Base-by-base conservation (phyloP, 2,888 invertebrate genomes). In the Mesoligia furuncula region DNA sequence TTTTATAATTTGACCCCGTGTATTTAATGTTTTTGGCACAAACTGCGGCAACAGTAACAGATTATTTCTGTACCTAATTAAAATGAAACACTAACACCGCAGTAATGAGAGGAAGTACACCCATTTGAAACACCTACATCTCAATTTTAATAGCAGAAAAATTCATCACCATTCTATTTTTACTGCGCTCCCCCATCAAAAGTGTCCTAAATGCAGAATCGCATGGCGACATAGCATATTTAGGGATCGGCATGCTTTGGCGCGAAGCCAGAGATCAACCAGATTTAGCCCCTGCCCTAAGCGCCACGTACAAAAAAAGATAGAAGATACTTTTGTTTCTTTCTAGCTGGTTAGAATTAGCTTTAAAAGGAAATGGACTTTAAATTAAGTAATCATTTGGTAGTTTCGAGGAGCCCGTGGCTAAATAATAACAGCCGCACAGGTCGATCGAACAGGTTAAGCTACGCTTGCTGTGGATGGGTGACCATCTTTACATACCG, bases 151-250 rank as follows among this genome's bases (percentile, higher is more conserved):
- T 75, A 77, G 77, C 69, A 61, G 81, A 87, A 85, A 83, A 77
- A 87, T 75, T 73, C 69, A 87, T 86, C 83, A 87, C 67, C 54
- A 62, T 6, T 87, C 90, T 93, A 93, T 92, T 91, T 90, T 86
- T 90, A 89, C 77, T 42, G 73, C n/a, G 77, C 88, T 93, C 93
- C 95, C 95, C 95, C 93, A 92, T 93, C 92, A 93, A 94, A 95
- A 92, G 90, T 92, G 95, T 94, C 94, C 95, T 94, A 93, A 93
- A 95, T 95, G 92, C 94, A 93, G 94, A 94, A 95, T 93, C 93
- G 95, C 95, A 95, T 92, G 90, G 93, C 90, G 95, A 95, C 95
- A 95, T 88, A 86, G 90, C 83, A 93, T 95, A 95, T 95, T 94
- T 95, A 93, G 91, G 90, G 93, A 94, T 93, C 93, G 92, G 93